These are phyloP conservation scores for Tortrix viridana DNA, from an alignment of 2,888 invertebrate species.

Conservation along the genomic window DNA sequence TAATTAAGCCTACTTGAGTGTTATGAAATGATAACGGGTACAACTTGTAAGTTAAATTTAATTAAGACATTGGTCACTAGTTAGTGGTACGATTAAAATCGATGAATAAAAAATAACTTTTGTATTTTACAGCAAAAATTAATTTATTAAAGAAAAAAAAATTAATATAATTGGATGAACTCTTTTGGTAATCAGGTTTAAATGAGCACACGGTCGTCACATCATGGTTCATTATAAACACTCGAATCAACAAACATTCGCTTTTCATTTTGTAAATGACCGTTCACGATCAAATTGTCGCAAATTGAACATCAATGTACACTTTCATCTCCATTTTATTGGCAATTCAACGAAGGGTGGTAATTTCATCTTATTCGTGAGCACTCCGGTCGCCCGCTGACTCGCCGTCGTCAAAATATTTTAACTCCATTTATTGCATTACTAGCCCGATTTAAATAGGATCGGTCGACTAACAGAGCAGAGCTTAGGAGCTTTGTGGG, in stretches of 20 bases:
- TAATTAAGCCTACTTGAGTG: too few relatives aligned
- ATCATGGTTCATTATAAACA: slow-evolving; percentile 7
- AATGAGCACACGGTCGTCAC: background rate
- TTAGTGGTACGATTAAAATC: too few relatives aligned
- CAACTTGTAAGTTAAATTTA: too few relatives aligned
- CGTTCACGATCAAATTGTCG: slow-evolving; percentile 56
- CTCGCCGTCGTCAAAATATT: slow-evolving; percentile 36
- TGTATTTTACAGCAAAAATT: too few relatives aligned
- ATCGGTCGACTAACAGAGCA: slow-evolving; percentile 44
- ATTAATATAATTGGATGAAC: background rate
- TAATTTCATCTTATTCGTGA: slow-evolving; percentile 55
- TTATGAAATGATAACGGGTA: too few relatives aligned
- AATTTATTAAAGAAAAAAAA: too few relatives aligned
- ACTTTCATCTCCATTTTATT: slow-evolving; percentile 60
- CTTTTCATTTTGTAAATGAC: slow-evolving; percentile 63
- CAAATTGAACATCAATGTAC: slow-evolving; percentile 58
- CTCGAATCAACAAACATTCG: slow-evolving; percentile 49
- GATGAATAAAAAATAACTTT: too few relatives aligned
- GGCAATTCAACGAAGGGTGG: slow-evolving; percentile 52
- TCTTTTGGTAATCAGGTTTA: background rate
- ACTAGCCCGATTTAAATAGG: slow-evolving; percentile 37
- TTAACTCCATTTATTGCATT: slow-evolving; percentile 39
- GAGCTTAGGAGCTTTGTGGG: slow-evolving; percentile 39
- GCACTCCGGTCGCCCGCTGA: slow-evolving; percentile 45
- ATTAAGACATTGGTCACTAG: too few relatives aligned